A percentile compares a stretch with the other conserved stretches of the same genome.
These are phyloP conservation scores for Latrodectus geometricus DNA, from an alignment of 1,140 invertebrate species.

Conservation along the genomic window DNA sequence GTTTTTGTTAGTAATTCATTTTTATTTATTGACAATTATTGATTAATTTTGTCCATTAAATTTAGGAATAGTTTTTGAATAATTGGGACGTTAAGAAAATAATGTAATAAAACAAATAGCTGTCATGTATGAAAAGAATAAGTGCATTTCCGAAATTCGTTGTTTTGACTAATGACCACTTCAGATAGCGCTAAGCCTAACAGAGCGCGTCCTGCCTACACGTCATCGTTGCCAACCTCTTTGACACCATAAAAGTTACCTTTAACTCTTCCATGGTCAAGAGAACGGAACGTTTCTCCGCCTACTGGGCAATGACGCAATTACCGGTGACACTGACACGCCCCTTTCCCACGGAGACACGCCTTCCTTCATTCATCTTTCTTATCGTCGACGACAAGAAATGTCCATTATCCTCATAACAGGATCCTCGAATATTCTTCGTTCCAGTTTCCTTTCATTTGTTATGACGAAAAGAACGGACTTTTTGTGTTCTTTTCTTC, in stretches of 20 bases:
- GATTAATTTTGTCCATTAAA: no score
- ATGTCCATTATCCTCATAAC: constrained; percentile 56
- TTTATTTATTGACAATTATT: no score
- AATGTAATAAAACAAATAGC: no score
- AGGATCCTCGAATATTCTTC: constrained; percentile 43
- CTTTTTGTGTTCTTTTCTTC: not conserved
- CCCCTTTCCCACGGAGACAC: constrained; percentile 34
- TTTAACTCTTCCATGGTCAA: not conserved
- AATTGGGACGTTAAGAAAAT: no score
- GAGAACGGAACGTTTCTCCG: constrained; percentile 13
- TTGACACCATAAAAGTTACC: not conserved
- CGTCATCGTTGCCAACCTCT: not conserved
- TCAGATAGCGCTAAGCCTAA: no score
- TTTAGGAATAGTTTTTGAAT: no score
- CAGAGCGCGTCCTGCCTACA: not conserved
- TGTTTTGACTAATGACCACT: no score
- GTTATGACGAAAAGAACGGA: constrained; percentile 33
- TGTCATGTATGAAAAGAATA: no score
- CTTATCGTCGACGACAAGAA: constrained; percentile 34
- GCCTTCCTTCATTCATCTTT: constrained; percentile 56
- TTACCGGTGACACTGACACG: constrained; percentile 47
- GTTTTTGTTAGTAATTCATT: no score
- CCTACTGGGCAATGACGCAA: constrained; percentile 48
- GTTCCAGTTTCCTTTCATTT: constrained; percentile 29
- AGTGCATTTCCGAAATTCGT: no score